A percentile compares a stretch with the other conserved stretches of the same genome.
Evolutionary conservation across 2,888 invertebrate species (phyloP).

Genomic region (Dryomyza anilis): DNA sequence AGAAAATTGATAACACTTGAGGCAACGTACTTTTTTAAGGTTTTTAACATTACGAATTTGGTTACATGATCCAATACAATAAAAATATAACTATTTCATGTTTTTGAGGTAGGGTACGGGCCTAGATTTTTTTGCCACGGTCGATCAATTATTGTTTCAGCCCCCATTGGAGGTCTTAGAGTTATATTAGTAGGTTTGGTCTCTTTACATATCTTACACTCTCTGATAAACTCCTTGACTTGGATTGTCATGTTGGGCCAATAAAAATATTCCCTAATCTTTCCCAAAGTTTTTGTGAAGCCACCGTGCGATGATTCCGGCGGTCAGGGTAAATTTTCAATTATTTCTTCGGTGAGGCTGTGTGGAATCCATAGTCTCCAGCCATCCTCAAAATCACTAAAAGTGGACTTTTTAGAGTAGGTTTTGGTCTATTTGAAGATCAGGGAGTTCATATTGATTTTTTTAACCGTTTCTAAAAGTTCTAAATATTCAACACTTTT

Average conservation of each 20-base stretch:
- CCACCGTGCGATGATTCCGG: constrained; percentile 16
- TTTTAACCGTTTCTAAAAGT: too few species aligned
- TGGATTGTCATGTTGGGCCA: constrained; percentile 22
- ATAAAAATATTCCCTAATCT: constrained; percentile 3
- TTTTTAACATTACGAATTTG: not conserved
- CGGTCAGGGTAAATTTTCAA: not conserved
- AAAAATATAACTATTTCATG: not conserved
- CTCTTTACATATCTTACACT: constrained; percentile 21
- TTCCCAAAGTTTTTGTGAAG: constrained; percentile 20
- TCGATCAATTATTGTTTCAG: too few species aligned
- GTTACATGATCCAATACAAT: constrained; percentile 2
- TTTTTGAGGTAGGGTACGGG: not conserved
- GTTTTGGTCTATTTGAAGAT: too few species aligned
- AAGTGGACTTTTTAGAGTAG: not conserved
- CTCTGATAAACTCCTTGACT: not conserved
- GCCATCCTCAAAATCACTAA: not conserved
- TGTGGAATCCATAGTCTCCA: not conserved
- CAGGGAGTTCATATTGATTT: too few species aligned
- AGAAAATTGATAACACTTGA: not conserved
- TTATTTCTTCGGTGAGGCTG: not conserved
- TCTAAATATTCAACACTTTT: too few species aligned
- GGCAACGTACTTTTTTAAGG: not conserved
- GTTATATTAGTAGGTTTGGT: not conserved
- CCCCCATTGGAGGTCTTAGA: constrained; percentile 2
- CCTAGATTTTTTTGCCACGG: constrained; percentile 1